Evolutionary conservation across 1,140 invertebrate species (phyloP).

Genomic region (Pararge aegeria): DNA sequence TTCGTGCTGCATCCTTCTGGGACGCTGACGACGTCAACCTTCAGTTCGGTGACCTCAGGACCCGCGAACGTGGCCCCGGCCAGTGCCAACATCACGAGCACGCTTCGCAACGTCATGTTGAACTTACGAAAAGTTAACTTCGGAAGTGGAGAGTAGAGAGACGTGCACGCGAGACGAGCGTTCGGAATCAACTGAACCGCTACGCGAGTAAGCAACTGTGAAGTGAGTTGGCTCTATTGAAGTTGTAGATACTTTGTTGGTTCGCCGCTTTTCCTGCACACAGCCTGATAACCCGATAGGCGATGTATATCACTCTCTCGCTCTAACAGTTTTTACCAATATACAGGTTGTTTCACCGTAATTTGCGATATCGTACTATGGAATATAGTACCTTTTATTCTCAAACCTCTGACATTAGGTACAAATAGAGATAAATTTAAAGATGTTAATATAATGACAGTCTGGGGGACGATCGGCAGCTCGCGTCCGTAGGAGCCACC

Average conservation of each 20-base stretch:
- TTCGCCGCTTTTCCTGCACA: constrained; percentile 28
- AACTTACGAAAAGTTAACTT: constrained; percentile 71
- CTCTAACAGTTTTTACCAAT: not conserved
- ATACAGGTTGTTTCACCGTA: no score
- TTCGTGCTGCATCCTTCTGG: constrained; percentile 90
- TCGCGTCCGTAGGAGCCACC: no score
- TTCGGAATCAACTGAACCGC: constrained; percentile 50
- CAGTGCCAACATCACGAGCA: constrained; percentile 69
- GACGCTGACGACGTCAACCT: constrained; percentile 89
- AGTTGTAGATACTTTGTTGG: constrained; percentile 61
- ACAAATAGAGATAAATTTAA: no score
- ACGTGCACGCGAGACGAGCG: constrained; percentile 41
- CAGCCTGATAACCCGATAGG: not conserved
- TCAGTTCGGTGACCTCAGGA: constrained; percentile 82
- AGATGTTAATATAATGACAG: no score
- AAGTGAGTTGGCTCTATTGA: constrained; percentile 40
- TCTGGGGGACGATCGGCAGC: no score
- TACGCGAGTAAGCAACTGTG: constrained; percentile 16
- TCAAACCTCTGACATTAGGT: no score
- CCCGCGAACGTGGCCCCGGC: constrained; percentile 67
- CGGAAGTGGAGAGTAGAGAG: constrained; percentile 14
- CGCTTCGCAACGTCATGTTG: constrained; percentile 63
- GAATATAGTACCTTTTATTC: no score
- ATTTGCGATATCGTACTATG: no score
- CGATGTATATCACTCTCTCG: not conserved